These are phyloP conservation scores for Microtus oregoni DNA, from an alignment of 2,113 vertebrate genomes.

Conservation along the genomic window DNA sequence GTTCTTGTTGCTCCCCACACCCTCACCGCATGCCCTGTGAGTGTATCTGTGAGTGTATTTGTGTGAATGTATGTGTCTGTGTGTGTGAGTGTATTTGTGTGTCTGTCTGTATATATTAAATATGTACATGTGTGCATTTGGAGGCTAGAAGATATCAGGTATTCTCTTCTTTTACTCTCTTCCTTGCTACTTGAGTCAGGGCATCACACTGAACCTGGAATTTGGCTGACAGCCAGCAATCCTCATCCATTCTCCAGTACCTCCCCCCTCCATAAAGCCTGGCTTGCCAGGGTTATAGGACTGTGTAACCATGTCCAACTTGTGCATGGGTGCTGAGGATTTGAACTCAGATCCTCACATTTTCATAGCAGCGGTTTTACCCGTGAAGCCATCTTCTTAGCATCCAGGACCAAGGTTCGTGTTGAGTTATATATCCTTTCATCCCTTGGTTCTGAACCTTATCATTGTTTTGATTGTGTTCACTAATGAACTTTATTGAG, in stretches of 20 bases:
- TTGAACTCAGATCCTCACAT: not conserved
- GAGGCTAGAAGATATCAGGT: not conserved
- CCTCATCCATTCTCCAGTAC: not conserved
- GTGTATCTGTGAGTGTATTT: not conserved
- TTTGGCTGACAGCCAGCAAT: not conserved
- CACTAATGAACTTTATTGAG: constrained; percentile 26
- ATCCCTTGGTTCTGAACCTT: not conserved
- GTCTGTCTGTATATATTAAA: not conserved
- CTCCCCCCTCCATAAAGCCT: not conserved
- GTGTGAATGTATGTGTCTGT: not conserved
- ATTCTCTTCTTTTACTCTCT: not conserved
- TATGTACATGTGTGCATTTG: too few species aligned
- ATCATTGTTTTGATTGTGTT: constrained; percentile 47
- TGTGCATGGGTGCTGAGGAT: not conserved
- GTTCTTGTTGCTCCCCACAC: not conserved
- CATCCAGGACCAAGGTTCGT: not conserved
- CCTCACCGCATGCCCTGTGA: too few species aligned
- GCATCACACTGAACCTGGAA: not conserved
- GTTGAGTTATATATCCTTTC: not conserved
- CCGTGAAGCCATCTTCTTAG: not conserved
- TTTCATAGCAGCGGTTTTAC: not conserved
- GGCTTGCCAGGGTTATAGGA: not conserved
- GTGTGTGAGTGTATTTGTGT: not conserved
- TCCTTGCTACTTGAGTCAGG: not conserved
- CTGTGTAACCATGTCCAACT: not conserved